These are phyloP conservation scores for Chlorops oryzae DNA, from an alignment of 1,140 invertebrate species.

Conservation along the genomic window DNA sequence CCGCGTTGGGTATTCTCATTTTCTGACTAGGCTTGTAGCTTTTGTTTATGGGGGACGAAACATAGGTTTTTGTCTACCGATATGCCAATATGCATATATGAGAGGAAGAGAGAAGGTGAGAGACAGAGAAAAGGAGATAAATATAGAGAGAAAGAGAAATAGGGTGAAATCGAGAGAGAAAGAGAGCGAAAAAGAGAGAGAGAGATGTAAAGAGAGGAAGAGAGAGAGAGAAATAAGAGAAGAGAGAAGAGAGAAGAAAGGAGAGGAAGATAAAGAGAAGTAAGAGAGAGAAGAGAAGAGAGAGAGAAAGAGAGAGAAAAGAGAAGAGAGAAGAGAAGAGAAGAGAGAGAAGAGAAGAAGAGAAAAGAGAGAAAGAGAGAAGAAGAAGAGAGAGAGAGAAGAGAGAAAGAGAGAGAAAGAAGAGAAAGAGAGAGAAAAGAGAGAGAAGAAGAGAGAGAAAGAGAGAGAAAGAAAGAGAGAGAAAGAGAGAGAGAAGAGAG, in stretches of 20 bases:
- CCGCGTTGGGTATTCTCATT: too few species aligned
- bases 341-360: not conserved
- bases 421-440: conserved; percentile 2
- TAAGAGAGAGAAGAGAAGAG: not conserved
- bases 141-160: too few species aligned
- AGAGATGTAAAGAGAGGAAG: not conserved
- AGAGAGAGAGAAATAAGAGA: not conserved
- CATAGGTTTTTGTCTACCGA: too few species aligned
- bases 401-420: not conserved
- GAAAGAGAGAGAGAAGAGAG: not conserved
- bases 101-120: too few species aligned
- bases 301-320: too few species aligned
- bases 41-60: too few species aligned
- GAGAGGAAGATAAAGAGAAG: not conserved
- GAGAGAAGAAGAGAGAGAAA: not conserved
- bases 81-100: too few species aligned
- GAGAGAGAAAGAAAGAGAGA: not conserved
- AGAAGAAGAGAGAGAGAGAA: not conserved
- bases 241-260: not conserved
- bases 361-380: not conserved
- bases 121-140: too few species aligned
- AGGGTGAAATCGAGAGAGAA: conserved; percentile 1
- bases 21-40: too few species aligned
- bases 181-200: not conserved
- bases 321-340: not conserved